Conservation (phyloP, 2,888 invertebrate species). For the Oscheius sp. region DNA sequence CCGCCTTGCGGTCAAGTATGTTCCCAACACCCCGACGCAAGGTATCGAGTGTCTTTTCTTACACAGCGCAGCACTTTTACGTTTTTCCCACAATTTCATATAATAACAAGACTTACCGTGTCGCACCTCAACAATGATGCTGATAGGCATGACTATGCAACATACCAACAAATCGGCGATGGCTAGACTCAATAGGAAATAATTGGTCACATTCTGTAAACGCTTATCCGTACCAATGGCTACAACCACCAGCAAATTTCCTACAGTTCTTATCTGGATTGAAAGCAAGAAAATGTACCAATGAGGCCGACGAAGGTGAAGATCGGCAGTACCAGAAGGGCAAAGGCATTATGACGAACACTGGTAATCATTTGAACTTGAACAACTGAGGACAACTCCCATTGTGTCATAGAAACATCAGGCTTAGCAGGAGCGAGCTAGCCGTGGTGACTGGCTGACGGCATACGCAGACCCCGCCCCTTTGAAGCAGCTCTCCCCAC, state of each 20-base stretch:
- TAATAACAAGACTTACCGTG: conserved; percentile 81
- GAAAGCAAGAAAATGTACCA: conserved; percentile 37
- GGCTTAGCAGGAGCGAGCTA: conserved; percentile 39
- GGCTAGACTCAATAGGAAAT: conserved; percentile 90
- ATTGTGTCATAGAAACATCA: conserved; percentile 39
- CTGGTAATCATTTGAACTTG: conserved; percentile 32
- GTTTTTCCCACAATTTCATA: conserved; percentile 2
- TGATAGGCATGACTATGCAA: conserved; percentile 93
- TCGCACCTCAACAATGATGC: conserved; percentile 88
- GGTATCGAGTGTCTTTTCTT: conserved; percentile 35
- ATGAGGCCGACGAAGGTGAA: conserved; percentile 66
- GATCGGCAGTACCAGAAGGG: conserved; percentile 63
- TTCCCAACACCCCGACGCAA: conserved; percentile 28
- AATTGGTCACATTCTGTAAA: conserved; percentile 93
- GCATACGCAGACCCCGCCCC: conserved; percentile 33
- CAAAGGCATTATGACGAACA: conserved; percentile 52
- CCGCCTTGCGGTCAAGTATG: conserved; percentile 31
- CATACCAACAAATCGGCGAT: conserved; percentile 93
- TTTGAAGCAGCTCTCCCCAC: conserved; percentile 21
- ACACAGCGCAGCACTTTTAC: conserved; percentile 27
- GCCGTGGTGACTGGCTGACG: conserved; percentile 37
- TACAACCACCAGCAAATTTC: conserved; percentile 91
- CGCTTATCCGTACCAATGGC: conserved; percentile 90
- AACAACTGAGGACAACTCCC: conserved; percentile 37
- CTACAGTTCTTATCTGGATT: conserved; percentile 73